These are phyloP conservation scores for Euproctis similis DNA, from an alignment of 2,888 invertebrate genomes.

Conservation along the genomic window DNA sequence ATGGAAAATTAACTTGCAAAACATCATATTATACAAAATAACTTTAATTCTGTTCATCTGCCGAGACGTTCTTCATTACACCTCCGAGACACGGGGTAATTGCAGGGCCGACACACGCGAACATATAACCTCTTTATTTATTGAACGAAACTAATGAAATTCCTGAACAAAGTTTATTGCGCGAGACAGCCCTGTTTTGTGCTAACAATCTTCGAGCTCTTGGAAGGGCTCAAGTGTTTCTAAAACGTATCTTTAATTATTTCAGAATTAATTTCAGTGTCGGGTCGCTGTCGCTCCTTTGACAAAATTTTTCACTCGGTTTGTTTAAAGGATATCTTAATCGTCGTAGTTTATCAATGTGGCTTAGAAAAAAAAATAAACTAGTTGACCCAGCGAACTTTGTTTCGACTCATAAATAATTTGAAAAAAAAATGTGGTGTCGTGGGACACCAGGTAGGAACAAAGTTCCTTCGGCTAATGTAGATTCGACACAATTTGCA, in stretches of 20 bases:
- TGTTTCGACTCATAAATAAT: no score
- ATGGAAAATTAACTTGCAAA: conserved; percentile 3
- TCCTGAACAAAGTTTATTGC: conserved; percentile 71
- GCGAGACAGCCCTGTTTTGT: conserved; percentile 65
- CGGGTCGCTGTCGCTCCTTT: conserved; percentile 44
- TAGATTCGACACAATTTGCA: no score
- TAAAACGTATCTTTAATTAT: conserved; percentile 74
- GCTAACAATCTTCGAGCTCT: conserved; percentile 62
- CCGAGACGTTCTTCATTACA: conserved; percentile 66
- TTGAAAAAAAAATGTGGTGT: no score
- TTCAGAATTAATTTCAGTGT: conserved; percentile 57
- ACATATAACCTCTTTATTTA: conserved; percentile 75
- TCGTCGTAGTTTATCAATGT: no score
- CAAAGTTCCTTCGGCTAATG: no score
- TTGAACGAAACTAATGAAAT: conserved; percentile 76
- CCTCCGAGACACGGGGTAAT: conserved; percentile 64
- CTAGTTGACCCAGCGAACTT: no score
- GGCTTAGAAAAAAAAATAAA: no score
- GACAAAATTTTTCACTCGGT: conserved; percentile 15
- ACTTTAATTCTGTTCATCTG: conserved; percentile 22
- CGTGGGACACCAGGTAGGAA: no score
- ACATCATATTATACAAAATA: conserved; percentile 34
- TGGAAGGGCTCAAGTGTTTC: conserved; percentile 38
- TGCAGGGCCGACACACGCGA: conserved; percentile 73
- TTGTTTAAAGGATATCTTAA: conserved; percentile 5